Evolutionary conservation across 2,113 vertebrate genomes (phyloP).

Genomic region (Lagopus muta): DNA sequence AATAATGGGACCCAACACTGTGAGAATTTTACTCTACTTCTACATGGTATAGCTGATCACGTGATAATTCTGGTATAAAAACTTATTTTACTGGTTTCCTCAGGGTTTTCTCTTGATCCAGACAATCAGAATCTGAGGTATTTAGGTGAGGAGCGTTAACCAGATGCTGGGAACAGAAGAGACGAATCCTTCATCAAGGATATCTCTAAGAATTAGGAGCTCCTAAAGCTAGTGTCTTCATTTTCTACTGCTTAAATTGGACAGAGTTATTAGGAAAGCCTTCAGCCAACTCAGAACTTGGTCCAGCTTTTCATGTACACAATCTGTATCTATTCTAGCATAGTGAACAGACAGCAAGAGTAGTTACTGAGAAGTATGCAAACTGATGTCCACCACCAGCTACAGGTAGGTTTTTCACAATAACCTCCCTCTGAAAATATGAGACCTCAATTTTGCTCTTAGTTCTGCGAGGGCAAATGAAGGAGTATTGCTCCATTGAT

Average conservation of each 20-base stretch:
- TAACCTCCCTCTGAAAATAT: neutral
- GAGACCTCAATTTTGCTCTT: constrained; percentile 11
- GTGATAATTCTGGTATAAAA: neutral
- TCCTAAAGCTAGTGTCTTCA: neutral
- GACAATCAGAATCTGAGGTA: neutral
- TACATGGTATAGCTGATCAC: neutral
- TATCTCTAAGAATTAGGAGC: neutral
- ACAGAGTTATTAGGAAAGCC: neutral
- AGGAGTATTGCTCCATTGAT: constrained; percentile 6
- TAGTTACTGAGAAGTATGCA: neutral
- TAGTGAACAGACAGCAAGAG: neutral
- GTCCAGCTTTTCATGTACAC: neutral
- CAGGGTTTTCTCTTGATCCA: neutral
- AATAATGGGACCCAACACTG: neutral
- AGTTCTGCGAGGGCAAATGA: neutral
- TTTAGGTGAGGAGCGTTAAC: neutral
- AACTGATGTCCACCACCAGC: neutral
- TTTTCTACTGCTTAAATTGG: neutral
- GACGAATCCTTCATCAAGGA: neutral
- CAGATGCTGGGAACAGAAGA: neutral
- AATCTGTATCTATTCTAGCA: neutral
- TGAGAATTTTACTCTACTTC: neutral
- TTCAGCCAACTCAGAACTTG: neutral
- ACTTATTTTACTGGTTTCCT: neutral
- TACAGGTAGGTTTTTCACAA: neutral